phyloP scores from a whole-genome alignment of 2,888 invertebrate species.

The Yponomeuta sedellus region DNA sequence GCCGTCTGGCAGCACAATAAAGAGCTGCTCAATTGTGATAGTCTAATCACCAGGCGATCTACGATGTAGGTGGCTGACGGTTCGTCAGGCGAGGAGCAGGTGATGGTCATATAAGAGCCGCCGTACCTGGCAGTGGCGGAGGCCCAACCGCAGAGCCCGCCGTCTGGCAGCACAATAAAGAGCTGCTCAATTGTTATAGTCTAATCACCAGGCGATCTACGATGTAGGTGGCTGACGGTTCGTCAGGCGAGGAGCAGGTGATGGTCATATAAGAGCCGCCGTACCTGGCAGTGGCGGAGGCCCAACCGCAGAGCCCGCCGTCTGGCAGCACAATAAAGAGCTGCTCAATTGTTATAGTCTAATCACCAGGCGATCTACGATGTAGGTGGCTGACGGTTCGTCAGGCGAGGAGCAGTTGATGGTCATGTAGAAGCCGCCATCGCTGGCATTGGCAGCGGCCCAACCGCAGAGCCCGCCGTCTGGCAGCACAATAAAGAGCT shows the following conservation, averaged over 20 bases:
- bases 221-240: constrained; percentile 75
- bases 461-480: too few relatives aligned
- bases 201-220: too few relatives aligned
- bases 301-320: too few relatives aligned
- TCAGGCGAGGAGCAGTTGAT: constrained; percentile 84
- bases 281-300: too few relatives aligned
- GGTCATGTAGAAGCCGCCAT: constrained; percentile 78
- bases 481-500: too few relatives aligned
- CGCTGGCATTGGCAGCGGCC: too few relatives aligned
- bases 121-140: too few relatives aligned
- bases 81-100: constrained; percentile 83
- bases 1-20: too few relatives aligned
- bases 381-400: constrained; percentile 74
- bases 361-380: constrained; percentile 61
- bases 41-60: constrained; percentile 44
- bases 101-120: constrained; percentile 80
- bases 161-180: not conserved
- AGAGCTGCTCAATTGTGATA: too few relatives aligned
- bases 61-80: constrained; percentile 75
- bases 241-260: constrained; percentile 83
- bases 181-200: not conserved
- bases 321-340: too few relatives aligned
- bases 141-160: too few relatives aligned
- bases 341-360: too few relatives aligned
- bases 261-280: constrained; percentile 80